Evolutionary conservation across 2,797 vertebrate species (phyloP).

Genomic region (Etheostoma nigrum): DNA sequence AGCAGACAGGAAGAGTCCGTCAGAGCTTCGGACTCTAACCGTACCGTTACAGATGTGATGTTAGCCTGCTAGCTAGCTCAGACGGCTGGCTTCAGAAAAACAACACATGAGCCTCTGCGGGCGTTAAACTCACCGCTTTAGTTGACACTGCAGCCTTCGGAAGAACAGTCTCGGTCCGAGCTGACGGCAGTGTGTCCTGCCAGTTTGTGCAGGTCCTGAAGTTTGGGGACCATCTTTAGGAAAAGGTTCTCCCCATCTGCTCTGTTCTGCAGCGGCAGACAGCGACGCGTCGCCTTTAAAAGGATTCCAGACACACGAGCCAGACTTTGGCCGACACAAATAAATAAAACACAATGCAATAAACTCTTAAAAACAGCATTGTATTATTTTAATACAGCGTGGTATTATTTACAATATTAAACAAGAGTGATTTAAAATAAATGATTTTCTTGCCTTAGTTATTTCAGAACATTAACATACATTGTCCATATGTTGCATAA

Average conservation of each 20-base stretch:
- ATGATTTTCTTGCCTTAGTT: too few relatives aligned
- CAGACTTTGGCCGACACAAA: conserved; percentile 83
- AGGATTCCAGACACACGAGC: conserved; percentile 76
- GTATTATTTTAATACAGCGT: neutral
- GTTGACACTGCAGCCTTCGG: conserved; percentile 36
- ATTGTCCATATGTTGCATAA: neutral
- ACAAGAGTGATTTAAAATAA: neutral
- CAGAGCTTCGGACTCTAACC: conserved; percentile 8
- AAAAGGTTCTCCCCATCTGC: conserved; percentile 29
- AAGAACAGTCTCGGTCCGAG: conserved; percentile 5
- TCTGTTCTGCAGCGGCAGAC: conserved; percentile 61
- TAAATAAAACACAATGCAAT: conserved; percentile 1
- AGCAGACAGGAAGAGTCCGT: neutral
- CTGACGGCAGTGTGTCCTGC: conserved; percentile 37
- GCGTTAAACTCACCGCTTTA: conserved; percentile 61
- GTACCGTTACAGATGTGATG: conserved; percentile 57
- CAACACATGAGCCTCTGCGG: neutral
- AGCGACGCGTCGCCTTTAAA: conserved; percentile 80
- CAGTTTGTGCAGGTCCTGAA: conserved; percentile 32
- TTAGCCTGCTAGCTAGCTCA: conserved; percentile 72
- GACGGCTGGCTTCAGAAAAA: neutral
- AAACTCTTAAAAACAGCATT: neutral
- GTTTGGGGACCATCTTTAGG: conserved; percentile 53
- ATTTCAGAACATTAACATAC: neutral
- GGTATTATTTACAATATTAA: too few relatives aligned